Evolutionary conservation across 2,888 invertebrate genomes (phyloP).

Genomic region (Sycophila texana): DNA sequence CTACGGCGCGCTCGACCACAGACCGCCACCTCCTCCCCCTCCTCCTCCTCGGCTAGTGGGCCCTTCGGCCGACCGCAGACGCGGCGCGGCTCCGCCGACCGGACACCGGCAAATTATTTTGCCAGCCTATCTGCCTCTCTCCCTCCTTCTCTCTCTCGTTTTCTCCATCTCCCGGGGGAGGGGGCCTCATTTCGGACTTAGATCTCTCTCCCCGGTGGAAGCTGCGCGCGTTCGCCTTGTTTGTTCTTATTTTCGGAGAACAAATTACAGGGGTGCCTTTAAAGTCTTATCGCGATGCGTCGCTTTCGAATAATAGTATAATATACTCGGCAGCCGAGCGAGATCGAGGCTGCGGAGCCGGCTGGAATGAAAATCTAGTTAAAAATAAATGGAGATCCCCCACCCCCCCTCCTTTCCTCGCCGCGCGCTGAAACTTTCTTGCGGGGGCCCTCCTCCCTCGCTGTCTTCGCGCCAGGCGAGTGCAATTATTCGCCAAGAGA

Average conservation of each 20-base stretch:
- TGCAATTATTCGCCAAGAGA: no score
- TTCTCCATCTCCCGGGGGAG: conserved; percentile 45
- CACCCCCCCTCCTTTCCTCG: no score
- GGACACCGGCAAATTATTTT: conserved; percentile 73
- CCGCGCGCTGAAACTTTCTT: no score
- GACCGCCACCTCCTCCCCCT: conserved; percentile 53
- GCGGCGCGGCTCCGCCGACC: conserved; percentile 65
- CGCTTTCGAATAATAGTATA: conserved; percentile 23
- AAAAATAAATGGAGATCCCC: conserved; percentile 10
- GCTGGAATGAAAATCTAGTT: conserved; percentile 19
- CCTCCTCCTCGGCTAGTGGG: conserved; percentile 51
- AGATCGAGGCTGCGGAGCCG: not conserved
- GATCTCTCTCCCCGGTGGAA: not conserved
- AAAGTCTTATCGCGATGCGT: conserved; percentile 37
- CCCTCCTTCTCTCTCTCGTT: conserved; percentile 9
- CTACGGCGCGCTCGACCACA: conserved; percentile 66
- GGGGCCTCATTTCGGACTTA: conserved; percentile 63
- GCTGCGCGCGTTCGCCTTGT: not conserved
- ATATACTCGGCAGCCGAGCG: conserved; percentile 12
- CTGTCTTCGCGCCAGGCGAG: no score
- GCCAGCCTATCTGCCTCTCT: conserved; percentile 56
- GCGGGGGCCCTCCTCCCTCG: no score
- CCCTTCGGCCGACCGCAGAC: conserved; percentile 59
- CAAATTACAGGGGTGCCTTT: conserved; percentile 40
- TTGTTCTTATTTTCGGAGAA: conserved; percentile 29